Conservation (phyloP, 2,888 invertebrate genomes). For the Deilephila elpenor region DNA sequence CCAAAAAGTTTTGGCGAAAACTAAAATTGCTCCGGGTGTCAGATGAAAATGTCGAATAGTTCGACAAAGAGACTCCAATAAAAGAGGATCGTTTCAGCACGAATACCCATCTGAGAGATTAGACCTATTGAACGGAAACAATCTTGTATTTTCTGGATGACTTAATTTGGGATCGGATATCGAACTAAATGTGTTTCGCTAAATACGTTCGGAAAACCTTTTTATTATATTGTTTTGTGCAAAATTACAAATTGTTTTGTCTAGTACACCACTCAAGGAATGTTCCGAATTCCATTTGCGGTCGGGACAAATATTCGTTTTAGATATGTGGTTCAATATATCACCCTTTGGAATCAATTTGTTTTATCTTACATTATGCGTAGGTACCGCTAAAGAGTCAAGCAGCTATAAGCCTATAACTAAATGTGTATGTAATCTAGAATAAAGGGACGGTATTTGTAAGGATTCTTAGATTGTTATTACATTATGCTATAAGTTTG, state of each 20-base stretch:
- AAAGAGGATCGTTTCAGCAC: constrained; percentile 79
- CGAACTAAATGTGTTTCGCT: constrained; percentile 59
- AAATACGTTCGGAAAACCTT: constrained; percentile 22
- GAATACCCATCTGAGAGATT: constrained; percentile 81
- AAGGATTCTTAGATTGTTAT: too few relatives aligned
- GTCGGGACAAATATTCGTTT: background rate
- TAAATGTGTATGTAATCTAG: too few relatives aligned
- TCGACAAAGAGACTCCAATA: constrained; percentile 76
- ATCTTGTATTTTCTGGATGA: constrained; percentile 80
- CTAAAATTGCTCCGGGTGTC: constrained; percentile 49
- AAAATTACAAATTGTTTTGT: constrained; percentile 13
- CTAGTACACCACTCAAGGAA: background rate
- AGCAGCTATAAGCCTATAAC: too few relatives aligned
- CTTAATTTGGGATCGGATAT: constrained; percentile 66
- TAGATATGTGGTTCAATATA: background rate
- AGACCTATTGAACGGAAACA: constrained; percentile 81
- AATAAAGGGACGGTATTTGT: too few relatives aligned
- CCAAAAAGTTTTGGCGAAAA: constrained; percentile 40
- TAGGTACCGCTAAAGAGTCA: too few relatives aligned
- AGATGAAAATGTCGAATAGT: constrained; percentile 67
- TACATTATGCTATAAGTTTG: too few relatives aligned
- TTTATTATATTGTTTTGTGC: background rate
- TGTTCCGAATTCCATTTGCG: background rate
- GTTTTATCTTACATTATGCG: too few relatives aligned
- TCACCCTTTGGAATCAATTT: too few relatives aligned